phyloP scores from a whole-genome alignment of 2,888 invertebrate species.

The Mycalesis mineus region DNA sequence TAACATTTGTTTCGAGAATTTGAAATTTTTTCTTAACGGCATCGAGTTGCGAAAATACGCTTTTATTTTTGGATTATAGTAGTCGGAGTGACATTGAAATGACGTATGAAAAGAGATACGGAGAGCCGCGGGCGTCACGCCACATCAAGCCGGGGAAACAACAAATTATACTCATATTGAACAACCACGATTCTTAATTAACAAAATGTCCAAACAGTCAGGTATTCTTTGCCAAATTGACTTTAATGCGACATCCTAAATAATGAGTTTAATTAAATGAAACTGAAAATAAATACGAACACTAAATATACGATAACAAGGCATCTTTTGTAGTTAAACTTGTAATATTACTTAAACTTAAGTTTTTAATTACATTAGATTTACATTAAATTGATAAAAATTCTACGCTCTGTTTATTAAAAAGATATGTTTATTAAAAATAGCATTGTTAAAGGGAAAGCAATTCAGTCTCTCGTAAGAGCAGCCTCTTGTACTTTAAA shows the following conservation, averaged over 20 bases:
- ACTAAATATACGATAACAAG: background rate
- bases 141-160: constrained; percentile 45
- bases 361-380: too few relatives aligned
- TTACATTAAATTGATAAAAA: too few relatives aligned
- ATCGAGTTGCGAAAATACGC: constrained; percentile 11
- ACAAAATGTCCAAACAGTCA: constrained; percentile 25
- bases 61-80: constrained; percentile 30
- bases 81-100: constrained; percentile 53
- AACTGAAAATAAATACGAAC: background rate
- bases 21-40: constrained; percentile 12
- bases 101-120: constrained; percentile 44
- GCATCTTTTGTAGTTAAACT: background rate
- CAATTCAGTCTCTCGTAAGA: too few relatives aligned
- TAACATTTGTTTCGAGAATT: constrained; percentile 14
- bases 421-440: too few relatives aligned
- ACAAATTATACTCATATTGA: constrained; percentile 39
- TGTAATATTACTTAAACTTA: too few relatives aligned
- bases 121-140: constrained; percentile 41
- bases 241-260: constrained; percentile 12
- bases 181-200: constrained; percentile 27
- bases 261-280: constrained; percentile 7
- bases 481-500: too few relatives aligned
- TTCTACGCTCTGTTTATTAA: too few relatives aligned
- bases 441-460: too few relatives aligned
- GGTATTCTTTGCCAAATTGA: constrained; percentile 26